These are phyloP conservation scores for Dastarcus helophoroides DNA, from an alignment of 2,888 invertebrate genomes.

Conservation along the genomic window DNA sequence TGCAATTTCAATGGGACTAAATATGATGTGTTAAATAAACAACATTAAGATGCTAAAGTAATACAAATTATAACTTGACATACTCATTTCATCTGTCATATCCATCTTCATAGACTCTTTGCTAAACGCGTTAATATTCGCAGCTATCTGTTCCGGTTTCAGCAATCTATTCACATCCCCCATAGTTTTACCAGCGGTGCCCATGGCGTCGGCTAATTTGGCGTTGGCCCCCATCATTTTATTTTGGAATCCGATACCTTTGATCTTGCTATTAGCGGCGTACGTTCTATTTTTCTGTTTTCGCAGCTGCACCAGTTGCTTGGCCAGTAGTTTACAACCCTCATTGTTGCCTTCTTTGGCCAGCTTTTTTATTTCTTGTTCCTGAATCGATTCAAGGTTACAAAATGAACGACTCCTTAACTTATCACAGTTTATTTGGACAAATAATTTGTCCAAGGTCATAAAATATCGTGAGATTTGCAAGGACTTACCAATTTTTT, in stretches of 20 bases:
- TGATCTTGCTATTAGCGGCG: conserved; percentile 69
- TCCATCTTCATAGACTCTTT: conserved; percentile 81
- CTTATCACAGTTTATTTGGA: background rate
- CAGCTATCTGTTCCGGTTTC: conserved; percentile 74
- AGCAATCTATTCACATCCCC: conserved; percentile 74
- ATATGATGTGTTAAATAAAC: no score
- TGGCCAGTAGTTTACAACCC: conserved; percentile 71
- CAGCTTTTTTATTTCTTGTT: conserved; percentile 78
- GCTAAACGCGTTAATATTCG: conserved; percentile 73
- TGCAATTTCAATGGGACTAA: no score
- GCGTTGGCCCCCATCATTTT: conserved; percentile 85
- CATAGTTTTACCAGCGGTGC: conserved; percentile 83
- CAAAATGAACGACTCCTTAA: background rate
- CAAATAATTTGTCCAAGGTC: background rate
- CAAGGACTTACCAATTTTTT: conserved; percentile 61
- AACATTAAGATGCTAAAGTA: no score
- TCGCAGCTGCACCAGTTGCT: conserved; percentile 75
- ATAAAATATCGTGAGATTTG: background rate
- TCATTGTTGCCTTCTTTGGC: conserved; percentile 82
- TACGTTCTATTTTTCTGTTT: conserved; percentile 79
- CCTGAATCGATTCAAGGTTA: conserved; percentile 38
- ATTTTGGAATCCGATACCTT: conserved; percentile 69
- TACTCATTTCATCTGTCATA: conserved; percentile 93
- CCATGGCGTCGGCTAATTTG: conserved; percentile 79
- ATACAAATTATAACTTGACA: no score